Evolutionary conservation across 2,113 vertebrate species (phyloP), one percentile per base, ranked within the genome.

Genomic region (Peromyscus leucopus): DNA sequence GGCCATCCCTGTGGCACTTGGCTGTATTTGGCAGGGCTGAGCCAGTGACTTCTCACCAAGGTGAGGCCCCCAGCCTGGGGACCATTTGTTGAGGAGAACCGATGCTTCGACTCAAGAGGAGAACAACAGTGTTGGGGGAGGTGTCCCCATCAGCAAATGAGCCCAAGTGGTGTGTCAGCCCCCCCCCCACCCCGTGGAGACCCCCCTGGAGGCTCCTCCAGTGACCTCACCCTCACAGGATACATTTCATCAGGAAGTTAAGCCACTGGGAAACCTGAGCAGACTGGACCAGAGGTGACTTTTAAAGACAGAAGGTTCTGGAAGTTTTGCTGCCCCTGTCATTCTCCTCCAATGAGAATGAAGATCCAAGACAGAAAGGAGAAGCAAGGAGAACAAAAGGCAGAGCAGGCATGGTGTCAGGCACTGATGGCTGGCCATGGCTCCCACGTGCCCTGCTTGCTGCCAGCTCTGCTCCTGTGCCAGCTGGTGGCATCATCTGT

Each of bases 401-500:
- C 31, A n/a, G 33, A 61, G 7, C 4, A 48, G 74, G 31, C 1
- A 0, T 3, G 3, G 7, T 24, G 22, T 13, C 15, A 42, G 11
- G 11, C 12, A 36, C 33, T 2, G 7, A 48, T 5, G 71, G 22
- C 57, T 88, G 78, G 67, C 74, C 7, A 1, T 1, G 55, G 42
- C 59, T 79, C 91, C n/a, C 2, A 1, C 16, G 2, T 15, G 7
- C 61, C 78, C 89, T 22, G 1, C 22, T n/a, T 65, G 57, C 33
- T 91, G 91, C 89, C 82, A 72, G 46, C 42, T 59, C 67, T 31
- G 92, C 22, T 76, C 31, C 36, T 51, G 63, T n/a, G 46, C 95
- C 97, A 94, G 96, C 67, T 91, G 97, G 95, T 93, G 78, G 82
- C 59, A 59, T 63, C 13, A 75, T 92, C 42, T 65, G 61, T 46